phyloP scores from a whole-genome alignment of 2,113 vertebrate genomes.

The Caranx melampygus region DNA sequence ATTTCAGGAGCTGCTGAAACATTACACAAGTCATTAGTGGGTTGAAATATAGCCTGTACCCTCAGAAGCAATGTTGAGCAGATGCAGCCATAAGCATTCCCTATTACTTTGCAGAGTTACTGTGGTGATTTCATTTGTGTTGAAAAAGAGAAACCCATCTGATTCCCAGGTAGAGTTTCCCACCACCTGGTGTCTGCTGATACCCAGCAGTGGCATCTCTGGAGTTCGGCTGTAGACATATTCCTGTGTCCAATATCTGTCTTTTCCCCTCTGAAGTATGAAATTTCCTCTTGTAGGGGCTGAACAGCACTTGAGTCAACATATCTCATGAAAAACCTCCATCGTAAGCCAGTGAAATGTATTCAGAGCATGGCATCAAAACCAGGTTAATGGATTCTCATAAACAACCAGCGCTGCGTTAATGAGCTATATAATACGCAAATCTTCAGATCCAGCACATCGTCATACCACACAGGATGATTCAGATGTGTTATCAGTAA shows the following conservation, averaged over 20 bases:
- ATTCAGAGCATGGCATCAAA: constrained; percentile 4
- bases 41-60: background rate
- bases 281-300: background rate
- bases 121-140: background rate
- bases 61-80: background rate
- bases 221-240: background rate
- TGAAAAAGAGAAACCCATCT: background rate
- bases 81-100: background rate
- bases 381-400: constrained; percentile 1
- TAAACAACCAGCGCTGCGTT: background rate
- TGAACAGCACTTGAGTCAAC: background rate
- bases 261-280: background rate
- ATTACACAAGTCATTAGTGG: background rate
- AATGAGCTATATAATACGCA: background rate
- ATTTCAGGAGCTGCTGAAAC: background rate
- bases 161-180: background rate
- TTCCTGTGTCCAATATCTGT: background rate
- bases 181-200: background rate
- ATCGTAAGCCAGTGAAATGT: constrained; percentile 5
- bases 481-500: background rate
- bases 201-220: background rate
- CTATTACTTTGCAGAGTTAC: background rate
- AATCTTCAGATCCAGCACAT: background rate
- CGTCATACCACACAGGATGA: constrained; percentile 8
- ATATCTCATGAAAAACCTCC: background rate